Percentiles rank a stretch among this genome's conserved stretches.
phyloP scores from a whole-genome alignment of 2,797 vertebrate species.

The Knipowitschia caucasica region DNA sequence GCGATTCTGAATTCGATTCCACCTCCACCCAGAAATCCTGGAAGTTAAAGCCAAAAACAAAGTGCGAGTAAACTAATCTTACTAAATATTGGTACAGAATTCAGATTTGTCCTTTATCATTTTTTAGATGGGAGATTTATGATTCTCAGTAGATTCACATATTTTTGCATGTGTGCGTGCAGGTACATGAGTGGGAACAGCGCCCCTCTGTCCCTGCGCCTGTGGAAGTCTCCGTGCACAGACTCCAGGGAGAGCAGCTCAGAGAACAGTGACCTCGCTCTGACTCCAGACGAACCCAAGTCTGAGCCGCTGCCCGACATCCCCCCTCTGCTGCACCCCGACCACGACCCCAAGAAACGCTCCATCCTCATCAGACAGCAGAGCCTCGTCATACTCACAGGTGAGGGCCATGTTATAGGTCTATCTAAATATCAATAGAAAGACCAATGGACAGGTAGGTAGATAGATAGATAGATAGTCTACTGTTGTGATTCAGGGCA shows the following conservation, averaged over 20 bases:
- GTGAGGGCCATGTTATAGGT: constrained; percentile 38
- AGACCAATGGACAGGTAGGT: too few relatives aligned
- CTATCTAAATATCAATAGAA: too few relatives aligned
- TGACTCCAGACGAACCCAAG: constrained; percentile 67
- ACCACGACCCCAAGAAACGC: constrained; percentile 48
- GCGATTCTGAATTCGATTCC: too few relatives aligned
- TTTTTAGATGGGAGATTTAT: too few relatives aligned
- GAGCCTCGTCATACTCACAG: constrained; percentile 74
- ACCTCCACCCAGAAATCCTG: too few relatives aligned
- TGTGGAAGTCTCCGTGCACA: constrained; percentile 46
- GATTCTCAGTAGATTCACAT: not conserved
- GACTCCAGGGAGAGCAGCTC: constrained; percentile 53
- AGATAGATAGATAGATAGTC: too few relatives aligned
- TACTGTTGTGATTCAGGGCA: too few relatives aligned
- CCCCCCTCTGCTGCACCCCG: constrained; percentile 46
- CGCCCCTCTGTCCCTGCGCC: constrained; percentile 41
- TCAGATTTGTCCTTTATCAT: too few relatives aligned
- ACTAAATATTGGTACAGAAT: too few relatives aligned
- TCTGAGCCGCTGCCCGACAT: constrained; percentile 68
- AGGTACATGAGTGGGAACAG: constrained; percentile 58
- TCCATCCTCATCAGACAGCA: constrained; percentile 58
- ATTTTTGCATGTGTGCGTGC: not conserved
- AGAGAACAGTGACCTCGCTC: constrained; percentile 45
- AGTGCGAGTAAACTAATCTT: too few relatives aligned
- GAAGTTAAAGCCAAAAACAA: too few relatives aligned